Percentiles rank a stretch among this genome's conserved stretches.
Conservation (phyloP, 53 echinoderm and acorn worm species). For the Temnopleurus reevesii region DNA sequence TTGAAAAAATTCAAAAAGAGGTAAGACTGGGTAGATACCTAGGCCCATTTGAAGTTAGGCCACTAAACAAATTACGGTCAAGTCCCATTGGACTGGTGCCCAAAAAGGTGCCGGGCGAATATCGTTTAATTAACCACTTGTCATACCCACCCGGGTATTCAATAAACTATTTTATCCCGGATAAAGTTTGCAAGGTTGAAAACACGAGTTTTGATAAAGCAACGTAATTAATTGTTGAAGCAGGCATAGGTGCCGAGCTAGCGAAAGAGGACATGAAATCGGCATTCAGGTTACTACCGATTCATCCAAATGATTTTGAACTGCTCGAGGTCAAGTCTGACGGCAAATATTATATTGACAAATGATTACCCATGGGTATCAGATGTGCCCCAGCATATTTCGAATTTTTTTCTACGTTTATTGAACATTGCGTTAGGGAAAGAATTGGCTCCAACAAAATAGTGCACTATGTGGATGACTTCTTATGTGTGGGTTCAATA, state of each 20-base stretch:
- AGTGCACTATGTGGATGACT: slow-evolving; percentile 61
- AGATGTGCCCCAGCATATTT: slow-evolving; percentile 49
- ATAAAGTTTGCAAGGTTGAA: background rate
- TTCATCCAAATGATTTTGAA: slow-evolving; percentile 51
- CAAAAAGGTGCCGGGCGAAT: slow-evolving; percentile 51
- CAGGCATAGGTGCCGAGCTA: slow-evolving; percentile 41
- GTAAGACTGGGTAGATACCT: slow-evolving; percentile 23
- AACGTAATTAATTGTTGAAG: background rate
- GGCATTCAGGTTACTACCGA: slow-evolving; percentile 25
- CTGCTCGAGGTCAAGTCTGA: slow-evolving; percentile 50
- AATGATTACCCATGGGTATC: slow-evolving; percentile 65
- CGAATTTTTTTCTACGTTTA: slow-evolving; percentile 56
- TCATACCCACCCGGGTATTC: slow-evolving; percentile 52
- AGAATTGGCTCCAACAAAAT: background rate
- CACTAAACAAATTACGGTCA: slow-evolving; percentile 37
- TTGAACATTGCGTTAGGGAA: slow-evolving; percentile 41
- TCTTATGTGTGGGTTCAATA: background rate
- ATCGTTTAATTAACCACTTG: slow-evolving; percentile 50
- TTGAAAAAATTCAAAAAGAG: background rate
- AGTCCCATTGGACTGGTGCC: slow-evolving; percentile 58
- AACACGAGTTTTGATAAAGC: slow-evolving; percentile 54
- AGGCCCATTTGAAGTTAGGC: slow-evolving; percentile 9
- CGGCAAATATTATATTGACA: slow-evolving; percentile 49
- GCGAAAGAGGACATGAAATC: slow-evolving; percentile 56
- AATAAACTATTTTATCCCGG: slow-evolving; percentile 22